Base-by-base conservation (phyloP, 2,113 vertebrate species). In the Cyanistes caeruleus region DNA sequence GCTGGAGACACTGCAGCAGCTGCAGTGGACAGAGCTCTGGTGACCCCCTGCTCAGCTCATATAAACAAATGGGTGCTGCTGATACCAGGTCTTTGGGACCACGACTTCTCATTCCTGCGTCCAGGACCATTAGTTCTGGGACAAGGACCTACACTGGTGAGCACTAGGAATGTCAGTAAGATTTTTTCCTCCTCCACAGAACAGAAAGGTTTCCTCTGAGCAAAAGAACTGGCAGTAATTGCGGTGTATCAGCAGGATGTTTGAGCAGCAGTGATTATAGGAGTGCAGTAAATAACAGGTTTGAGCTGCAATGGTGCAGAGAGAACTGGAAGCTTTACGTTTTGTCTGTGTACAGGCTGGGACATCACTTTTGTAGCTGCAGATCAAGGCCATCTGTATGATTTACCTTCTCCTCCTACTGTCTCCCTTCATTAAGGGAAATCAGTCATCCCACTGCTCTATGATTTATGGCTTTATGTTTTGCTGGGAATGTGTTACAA, bases 381-480 rank as follows among this genome's bases (percentile, higher is more conserved):
- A 76, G 73, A 89, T 90, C 65, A 90, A 69, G 31, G 58, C 67
- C 33, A 58, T 62, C 81, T 59, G 2, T 91, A 60, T 91, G 59
- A 97, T 94, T 97, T 95, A 95, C 49, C 53, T 80, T 88, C 83
- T 89, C 48, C 85, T 85, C 74, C 82, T 46, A 55, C 56, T 8
- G 3, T 43, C 51, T 87, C 22, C n/a, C 22, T 77, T 90, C 83
- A 94, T 91, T 84, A 87, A 91, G 19, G 70, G 56, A 82, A 76
- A 95, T 95, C 86, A 93, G 11, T 92, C 92, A 96, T 78, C 27
- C 68, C 52, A 67, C 72, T 84, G 48, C 41, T 82, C 53, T 72
- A 67, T 93, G 74, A 82, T 95, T 87, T 92, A 92, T 77, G 75
- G 58, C 44, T 91, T 94, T 78, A 53, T 69, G 55, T 95, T 92